These are phyloP conservation scores for Iselma pallidipennis DNA, from an alignment of 2,888 invertebrate species.

Conservation along the genomic window DNA sequence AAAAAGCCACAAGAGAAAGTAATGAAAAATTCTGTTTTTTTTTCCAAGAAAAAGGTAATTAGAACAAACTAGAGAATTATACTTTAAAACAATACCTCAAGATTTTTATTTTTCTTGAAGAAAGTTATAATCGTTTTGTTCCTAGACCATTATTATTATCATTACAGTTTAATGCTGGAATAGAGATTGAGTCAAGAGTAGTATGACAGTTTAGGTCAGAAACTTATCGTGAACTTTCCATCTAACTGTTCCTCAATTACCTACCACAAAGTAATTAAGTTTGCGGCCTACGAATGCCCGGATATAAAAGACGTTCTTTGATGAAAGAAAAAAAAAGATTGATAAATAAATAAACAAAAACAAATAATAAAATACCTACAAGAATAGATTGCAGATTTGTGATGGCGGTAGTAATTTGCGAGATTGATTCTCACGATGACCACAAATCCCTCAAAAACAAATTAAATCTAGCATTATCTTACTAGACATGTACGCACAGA, in stretches of 20 bases:
- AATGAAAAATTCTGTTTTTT: not conserved
- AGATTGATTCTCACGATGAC: too few species aligned
- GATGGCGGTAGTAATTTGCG: too few species aligned
- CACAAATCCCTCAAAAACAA: too few species aligned
- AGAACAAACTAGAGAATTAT: not conserved
- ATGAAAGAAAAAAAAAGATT: not conserved
- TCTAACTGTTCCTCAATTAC: slow-evolving; percentile 26
- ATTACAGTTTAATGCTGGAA: too few species aligned
- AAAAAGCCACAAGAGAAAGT: not conserved
- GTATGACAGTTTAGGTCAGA: slow-evolving; percentile 20
- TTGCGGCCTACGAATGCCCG: slow-evolving; percentile 1
- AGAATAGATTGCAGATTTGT: too few species aligned
- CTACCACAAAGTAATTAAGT: slow-evolving; percentile 24
- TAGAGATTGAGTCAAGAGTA: slow-evolving; percentile 12
- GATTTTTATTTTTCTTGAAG: too few species aligned
- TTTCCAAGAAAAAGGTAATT: not conserved
- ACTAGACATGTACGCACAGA: too few species aligned
- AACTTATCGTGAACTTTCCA: slow-evolving; percentile 24
- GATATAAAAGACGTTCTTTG: too few species aligned
- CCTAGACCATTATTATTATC: too few species aligned
- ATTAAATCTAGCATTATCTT: not conserved
- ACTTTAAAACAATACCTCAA: not conserved
- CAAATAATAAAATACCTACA: too few species aligned
- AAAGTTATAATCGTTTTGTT: too few species aligned
- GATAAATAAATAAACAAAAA: not conserved